Evolutionary conservation across 2,888 invertebrate genomes (phyloP), one percentile per base, ranked within the genome.

Genomic region (Platycheirus rosarum): DNA sequence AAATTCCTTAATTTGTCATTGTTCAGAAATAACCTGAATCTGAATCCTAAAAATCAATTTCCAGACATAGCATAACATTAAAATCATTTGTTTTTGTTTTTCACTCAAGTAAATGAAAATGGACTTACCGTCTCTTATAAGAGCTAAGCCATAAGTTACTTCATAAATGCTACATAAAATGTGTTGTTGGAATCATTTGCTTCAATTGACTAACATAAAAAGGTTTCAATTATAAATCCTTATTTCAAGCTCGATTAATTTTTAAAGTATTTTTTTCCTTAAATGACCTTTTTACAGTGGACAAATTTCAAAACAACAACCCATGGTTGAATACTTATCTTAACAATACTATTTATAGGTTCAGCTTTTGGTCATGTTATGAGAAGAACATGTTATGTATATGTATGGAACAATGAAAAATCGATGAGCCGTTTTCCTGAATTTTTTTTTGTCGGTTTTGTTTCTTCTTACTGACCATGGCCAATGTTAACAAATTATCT

Each of bases 401-500:
- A 32, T 32, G 8, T 8, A 32, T 8, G 3, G 23, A 23, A 23
- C 23, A 23, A 23, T 23, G n/a, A 23, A 2, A 32, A 32, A 32
- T 32, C 29, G 29, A 32, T 32, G 29, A 32, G 29, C 29, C 8
- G n/a, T n/a, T n/a, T n/a, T n/a, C n/a, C n/a, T n/a, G n/a, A n/a
- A n/a, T n/a, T n/a, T 32, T 32, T 7, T 32, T 32, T 32, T 6
- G 4, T 8, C 8, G 1, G 3, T 32, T 32, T 32, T 7, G 29
- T 4, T 32, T 7, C 8, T 1, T 1, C 29, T 8, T 32, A 32
- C 29, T 32, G 29, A 32, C 44, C 53, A 68, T 42, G 29, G 51
- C 29, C 51, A 44, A 51, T 53, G 44, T 53, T 53, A 68, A 20
- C 53, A 44, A 68, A 68, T 65, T 68, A 55, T 44, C 20, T 68